Conservation (phyloP, 2,888 invertebrate genomes). For the Nomada ferruginata region DNA sequence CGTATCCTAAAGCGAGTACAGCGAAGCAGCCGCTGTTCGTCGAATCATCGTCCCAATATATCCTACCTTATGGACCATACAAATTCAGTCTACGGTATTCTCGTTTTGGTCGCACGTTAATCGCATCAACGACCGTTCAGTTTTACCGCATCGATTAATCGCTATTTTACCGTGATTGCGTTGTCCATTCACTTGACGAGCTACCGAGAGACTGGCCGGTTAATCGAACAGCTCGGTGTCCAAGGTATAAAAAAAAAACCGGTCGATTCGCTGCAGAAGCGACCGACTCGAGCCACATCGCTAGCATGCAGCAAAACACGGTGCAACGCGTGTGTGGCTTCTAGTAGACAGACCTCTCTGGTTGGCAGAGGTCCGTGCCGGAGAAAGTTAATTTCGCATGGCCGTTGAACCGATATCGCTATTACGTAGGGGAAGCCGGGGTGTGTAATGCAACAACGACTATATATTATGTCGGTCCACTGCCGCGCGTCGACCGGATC, state of each 20-base stretch:
- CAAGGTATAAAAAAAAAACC: not conserved
- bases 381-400: conserved; percentile 83
- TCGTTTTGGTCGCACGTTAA: not conserved
- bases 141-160: not conserved
- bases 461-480: conserved; percentile 56
- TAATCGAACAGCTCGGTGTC: not conserved
- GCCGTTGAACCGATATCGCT: conserved; percentile 82
- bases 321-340: conserved; percentile 65
- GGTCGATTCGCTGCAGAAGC: conserved; percentile 36
- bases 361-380: conserved; percentile 52
- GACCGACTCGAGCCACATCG: conserved; percentile 53
- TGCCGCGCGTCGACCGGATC: conserved; percentile 38
- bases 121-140: not conserved
- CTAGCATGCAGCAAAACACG: conserved; percentile 56
- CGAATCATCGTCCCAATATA: not conserved
- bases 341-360: conserved; percentile 21
- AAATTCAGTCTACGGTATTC: not conserved
- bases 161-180: not conserved
- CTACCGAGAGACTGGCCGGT: not conserved
- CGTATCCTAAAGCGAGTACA: not conserved
- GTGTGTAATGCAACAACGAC: conserved; percentile 52
- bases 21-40: not conserved
- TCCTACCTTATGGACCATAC: not conserved
- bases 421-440: conserved; percentile 74
- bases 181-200: not conserved